Conservation (phyloP, 2,888 invertebrate species). For the Chrysolina americana region DNA sequence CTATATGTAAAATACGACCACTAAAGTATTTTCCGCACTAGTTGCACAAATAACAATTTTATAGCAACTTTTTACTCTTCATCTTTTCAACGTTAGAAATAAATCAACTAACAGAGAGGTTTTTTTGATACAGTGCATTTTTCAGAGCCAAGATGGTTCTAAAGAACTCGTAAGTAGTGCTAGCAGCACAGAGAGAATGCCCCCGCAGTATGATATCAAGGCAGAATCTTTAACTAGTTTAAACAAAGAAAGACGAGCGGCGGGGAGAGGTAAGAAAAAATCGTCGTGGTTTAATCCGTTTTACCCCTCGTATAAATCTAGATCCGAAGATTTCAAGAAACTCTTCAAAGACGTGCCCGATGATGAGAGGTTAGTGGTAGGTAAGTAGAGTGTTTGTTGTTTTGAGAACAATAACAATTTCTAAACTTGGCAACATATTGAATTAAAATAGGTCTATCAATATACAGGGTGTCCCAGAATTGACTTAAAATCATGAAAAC, state of each 20-base stretch:
- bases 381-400: slow-evolving; percentile 72
- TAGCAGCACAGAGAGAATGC: slow-evolving; percentile 55
- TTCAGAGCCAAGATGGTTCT: slow-evolving; percentile 60
- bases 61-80: no score
- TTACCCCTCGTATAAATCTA: slow-evolving; percentile 94
- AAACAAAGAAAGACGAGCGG: slow-evolving; percentile 63
- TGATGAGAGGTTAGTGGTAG: slow-evolving; percentile 93
- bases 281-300: slow-evolving; percentile 89
- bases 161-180: slow-evolving; percentile 54
- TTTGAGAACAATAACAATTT: background rate
- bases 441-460: background rate
- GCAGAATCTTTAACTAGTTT: slow-evolving; percentile 57
- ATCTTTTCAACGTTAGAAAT: no score
- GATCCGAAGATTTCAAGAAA: slow-evolving; percentile 92
- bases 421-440: background rate
- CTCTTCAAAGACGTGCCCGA: slow-evolving; percentile 93
- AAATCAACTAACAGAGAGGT: no score
- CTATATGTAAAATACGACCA: no score
- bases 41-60: no score
- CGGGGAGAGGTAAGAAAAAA: slow-evolving; percentile 78
- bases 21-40: no score
- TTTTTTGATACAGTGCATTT: slow-evolving; percentile 18
- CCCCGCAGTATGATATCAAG: slow-evolving; percentile 56
- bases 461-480: background rate
- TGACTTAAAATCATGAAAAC: no score